These are phyloP conservation scores for Agapornis canus DNA, from an alignment of 2,797 vertebrate genomes.

Conservation along the genomic window DNA sequence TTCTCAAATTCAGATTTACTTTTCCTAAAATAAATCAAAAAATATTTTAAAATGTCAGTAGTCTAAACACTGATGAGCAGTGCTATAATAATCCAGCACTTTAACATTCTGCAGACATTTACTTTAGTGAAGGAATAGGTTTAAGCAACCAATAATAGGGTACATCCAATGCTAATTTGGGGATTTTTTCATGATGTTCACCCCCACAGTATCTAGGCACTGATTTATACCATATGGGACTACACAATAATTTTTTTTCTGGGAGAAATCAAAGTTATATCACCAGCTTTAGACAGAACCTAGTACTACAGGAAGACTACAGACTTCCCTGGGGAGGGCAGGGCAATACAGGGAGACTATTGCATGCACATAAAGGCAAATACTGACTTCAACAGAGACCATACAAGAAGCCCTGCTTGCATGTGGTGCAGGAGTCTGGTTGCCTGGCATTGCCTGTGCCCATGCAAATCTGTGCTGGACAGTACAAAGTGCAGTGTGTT, in stretches of 20 bases:
- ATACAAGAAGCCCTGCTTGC: neutral
- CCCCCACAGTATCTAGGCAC: fast-evolving
- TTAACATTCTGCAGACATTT: neutral
- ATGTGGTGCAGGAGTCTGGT: fast-evolving
- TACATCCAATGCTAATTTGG: neutral
- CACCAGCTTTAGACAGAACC: neutral
- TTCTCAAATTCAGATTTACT: neutral
- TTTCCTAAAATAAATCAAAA: neutral
- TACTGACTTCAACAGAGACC: neutral
- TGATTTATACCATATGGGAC: neutral
- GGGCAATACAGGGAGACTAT: neutral
- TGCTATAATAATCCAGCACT: neutral
- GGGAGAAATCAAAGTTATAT: neutral
- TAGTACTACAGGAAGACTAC: fast-evolving
- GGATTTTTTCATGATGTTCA: neutral
- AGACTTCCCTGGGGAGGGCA: neutral
- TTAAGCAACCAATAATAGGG: neutral
- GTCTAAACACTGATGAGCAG: neutral
- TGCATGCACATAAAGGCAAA: neutral
- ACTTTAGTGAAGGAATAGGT: neutral
- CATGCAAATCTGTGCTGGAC: neutral
- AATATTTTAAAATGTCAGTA: neutral
- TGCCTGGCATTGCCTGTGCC: neutral
- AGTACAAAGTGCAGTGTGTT: neutral
- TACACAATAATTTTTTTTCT: neutral